Percentiles rank a stretch among this genome's conserved stretches.
Conservation (phyloP, 2,888 invertebrate genomes). For the Machimus rusticus region DNA sequence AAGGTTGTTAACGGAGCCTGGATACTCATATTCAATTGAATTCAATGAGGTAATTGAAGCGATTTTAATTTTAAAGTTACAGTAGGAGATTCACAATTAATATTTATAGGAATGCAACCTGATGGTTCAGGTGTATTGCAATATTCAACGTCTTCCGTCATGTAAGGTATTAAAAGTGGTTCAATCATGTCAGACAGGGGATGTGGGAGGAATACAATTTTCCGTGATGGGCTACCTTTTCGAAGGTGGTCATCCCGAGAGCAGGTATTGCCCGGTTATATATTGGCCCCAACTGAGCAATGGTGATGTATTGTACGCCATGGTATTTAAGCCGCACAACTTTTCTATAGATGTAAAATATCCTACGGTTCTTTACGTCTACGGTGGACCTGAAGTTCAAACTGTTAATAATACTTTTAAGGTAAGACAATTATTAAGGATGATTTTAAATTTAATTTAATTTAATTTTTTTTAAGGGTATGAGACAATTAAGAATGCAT, state of each 20-base stretch:
- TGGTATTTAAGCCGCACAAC: constrained; percentile 87
- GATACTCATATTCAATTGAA: constrained; percentile 84
- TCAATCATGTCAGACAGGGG: constrained; percentile 69
- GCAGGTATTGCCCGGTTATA: constrained; percentile 75
- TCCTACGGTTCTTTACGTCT: constrained; percentile 95
- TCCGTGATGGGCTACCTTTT: constrained; percentile 76
- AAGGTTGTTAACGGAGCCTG: constrained; percentile 79
- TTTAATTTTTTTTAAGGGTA: constrained; percentile 70
- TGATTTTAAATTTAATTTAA: not conserved
- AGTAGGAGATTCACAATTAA: not conserved
- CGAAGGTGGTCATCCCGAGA: constrained; percentile 69
- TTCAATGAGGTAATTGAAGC: constrained; percentile 72
- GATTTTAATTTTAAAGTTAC: not conserved
- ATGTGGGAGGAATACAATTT: constrained; percentile 73
- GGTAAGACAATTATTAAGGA: constrained; percentile 63
- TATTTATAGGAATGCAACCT: constrained; percentile 73
- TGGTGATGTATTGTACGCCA: constrained; percentile 80
- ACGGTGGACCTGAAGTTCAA: constrained; percentile 98
- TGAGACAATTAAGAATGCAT: constrained; percentile 90
- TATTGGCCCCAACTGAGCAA: constrained; percentile 74
- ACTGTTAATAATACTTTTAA: constrained; percentile 95
- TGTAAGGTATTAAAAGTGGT: constrained; percentile 78
- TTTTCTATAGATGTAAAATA: constrained; percentile 70
- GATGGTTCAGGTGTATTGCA: constrained; percentile 84
- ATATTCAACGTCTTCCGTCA: constrained; percentile 80